Evolutionary conservation across 2,113 vertebrate genomes (phyloP).

Genomic region (Vidua macroura): DNA sequence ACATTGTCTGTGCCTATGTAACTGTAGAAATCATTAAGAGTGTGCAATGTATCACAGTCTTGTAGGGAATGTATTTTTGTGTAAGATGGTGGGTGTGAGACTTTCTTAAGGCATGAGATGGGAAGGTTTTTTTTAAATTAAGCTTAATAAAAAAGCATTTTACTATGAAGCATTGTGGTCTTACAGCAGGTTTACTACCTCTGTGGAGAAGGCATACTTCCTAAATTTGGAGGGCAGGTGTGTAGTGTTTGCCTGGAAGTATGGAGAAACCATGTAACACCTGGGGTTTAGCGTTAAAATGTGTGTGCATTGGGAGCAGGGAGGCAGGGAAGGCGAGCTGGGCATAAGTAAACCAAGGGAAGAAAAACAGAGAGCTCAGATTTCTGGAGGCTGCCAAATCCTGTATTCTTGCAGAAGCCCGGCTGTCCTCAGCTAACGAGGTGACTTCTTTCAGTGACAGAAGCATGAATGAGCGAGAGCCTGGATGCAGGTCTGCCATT

Average conservation of each 20-base stretch:
- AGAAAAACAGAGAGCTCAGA: constrained; percentile 43
- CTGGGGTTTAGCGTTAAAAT: background rate
- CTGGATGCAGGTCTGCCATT: background rate
- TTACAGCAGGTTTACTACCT: background rate
- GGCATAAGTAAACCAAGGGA: constrained; percentile 15
- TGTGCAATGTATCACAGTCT: background rate
- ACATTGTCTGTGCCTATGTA: background rate
- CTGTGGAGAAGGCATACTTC: background rate
- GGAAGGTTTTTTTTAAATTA: background rate
- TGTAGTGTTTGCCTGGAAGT: background rate
- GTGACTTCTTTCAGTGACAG: background rate
- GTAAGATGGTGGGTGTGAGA: background rate
- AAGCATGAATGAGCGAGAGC: fast-evolving
- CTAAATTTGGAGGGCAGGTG: background rate
- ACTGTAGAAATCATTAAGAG: constrained; percentile 38
- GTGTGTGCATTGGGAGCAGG: background rate
- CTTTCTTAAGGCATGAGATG: background rate
- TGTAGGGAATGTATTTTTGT: background rate
- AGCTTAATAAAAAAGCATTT: background rate
- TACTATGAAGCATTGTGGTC: background rate
- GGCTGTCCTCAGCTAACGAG: background rate
- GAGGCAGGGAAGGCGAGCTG: background rate
- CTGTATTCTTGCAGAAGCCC: background rate
- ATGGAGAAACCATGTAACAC: constrained; percentile 14
- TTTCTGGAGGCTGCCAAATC: constrained; percentile 50